Evolutionary conservation across 2,888 invertebrate genomes (phyloP), one percentile per base, ranked within the genome.

Genomic region (Acanthosoma haemorrhoidale): DNA sequence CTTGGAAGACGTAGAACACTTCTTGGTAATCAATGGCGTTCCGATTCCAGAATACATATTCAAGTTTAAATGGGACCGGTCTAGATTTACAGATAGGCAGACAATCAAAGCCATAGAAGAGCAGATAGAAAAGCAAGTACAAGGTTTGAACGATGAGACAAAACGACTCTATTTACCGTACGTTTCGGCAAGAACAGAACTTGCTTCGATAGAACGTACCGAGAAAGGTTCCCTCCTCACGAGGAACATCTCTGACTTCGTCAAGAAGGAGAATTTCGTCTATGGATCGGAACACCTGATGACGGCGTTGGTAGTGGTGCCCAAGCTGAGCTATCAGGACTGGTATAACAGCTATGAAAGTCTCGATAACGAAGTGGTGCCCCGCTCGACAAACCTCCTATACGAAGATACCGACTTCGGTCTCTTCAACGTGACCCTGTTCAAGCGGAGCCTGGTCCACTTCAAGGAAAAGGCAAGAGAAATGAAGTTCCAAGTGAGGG

Each of bases 211-310:
- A 4, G 67, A 67, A 9, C 29, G 41, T 1, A 16, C 15, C 3
- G 38, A 51, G 34, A 32, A 21, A 34, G 70, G 70, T 0, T 41
- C 61, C 6, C 57, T 70, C 2, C 16, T 29, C 2, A 64, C 63
- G 2, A 63, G 70, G 25, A 61, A 63, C 39, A 11, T 70, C 0
- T 60, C 61, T 1, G 61, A 70, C 13, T 29, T 64, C 11, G 70
- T 70, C 13, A 57, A 34, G 38, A 70, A 25, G 41, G 70, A 70
- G 9, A 43, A 70, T 32, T 70, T 70, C 25, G 70, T 70, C 3
- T 51, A 41, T 4, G 63, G 29, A 4, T 70, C 70, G 9, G 64
- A 70, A 11, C 41, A 61, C 15, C 43, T 70, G 21, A 57, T 32
- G 1, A 70, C 70, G 4, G 39, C 29, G 13, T 16, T 64, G 18